Percentiles rank a stretch among this genome's conserved stretches.
These are phyloP conservation scores for Tetragonula clypearis DNA, from an alignment of 1,140 invertebrate genomes.

Conservation along the genomic window DNA sequence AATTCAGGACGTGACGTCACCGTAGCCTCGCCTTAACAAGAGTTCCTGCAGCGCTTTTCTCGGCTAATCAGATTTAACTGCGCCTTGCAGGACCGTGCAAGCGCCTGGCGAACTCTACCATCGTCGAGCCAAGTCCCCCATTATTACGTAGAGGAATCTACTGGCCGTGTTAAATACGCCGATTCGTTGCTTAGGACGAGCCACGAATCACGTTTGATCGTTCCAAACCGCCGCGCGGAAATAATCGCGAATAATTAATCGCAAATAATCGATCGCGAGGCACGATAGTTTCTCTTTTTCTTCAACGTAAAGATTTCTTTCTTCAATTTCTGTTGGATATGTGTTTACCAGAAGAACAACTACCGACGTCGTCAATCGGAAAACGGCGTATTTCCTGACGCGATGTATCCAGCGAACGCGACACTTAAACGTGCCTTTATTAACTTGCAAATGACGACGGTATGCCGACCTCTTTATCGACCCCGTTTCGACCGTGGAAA, in stretches of 20 bases:
- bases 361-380: not conserved
- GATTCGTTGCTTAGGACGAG: not conserved
- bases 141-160: not conserved
- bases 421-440: constrained; percentile 41
- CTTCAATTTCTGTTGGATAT: not conserved
- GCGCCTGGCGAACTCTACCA: not conserved
- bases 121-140: not conserved
- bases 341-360: not conserved
- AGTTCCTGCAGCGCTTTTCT: constrained; percentile 65
- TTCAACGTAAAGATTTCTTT: not conserved
- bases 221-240: not conserved
- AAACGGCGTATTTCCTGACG: not conserved
- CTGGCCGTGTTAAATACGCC: not conserved
- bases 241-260: no score
- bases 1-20: constrained; percentile 63
- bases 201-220: constrained; percentile 9
- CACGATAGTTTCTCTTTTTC: not conserved
- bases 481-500: constrained; percentile 32
- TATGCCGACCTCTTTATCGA: constrained; percentile 41
- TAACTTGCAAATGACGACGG: constrained; percentile 51
- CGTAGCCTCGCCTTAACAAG: constrained; percentile 62
- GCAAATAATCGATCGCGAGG: no score
- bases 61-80: constrained; percentile 68
- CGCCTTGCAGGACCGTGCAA: constrained; percentile 51
- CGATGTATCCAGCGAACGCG: not conserved